A percentile compares a stretch with the other conserved stretches of the same genome.
Evolutionary conservation across 2,797 vertebrate species (phyloP).

Genomic region (Notolepis coatsorum): DNA sequence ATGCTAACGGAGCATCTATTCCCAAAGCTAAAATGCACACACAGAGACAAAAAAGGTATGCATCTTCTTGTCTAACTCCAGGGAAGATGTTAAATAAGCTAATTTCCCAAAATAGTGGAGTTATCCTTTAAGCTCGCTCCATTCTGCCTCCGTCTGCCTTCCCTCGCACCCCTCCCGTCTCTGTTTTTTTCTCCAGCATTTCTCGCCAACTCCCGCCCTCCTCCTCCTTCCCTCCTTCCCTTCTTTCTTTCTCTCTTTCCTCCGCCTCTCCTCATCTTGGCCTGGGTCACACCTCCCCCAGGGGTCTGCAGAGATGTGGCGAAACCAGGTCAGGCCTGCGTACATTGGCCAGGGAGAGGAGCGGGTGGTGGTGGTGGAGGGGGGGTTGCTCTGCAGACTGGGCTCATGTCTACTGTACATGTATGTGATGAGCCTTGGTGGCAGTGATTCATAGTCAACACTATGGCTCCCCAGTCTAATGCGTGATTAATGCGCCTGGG

Average conservation of each 20-base stretch:
- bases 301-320: conserved; percentile 50
- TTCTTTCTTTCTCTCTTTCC: neutral
- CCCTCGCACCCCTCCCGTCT: conserved; percentile 36
- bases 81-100: no score
- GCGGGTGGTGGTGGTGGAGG: neutral
- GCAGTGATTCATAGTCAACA: conserved; percentile 38
- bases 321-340: conserved; percentile 73
- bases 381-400: conserved; percentile 12
- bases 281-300: conserved; percentile 30
- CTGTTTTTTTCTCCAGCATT: conserved; percentile 38
- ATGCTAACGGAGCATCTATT: no score
- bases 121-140: conserved; percentile 38
- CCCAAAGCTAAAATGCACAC: no score
- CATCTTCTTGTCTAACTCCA: no score
- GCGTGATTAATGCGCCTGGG: conserved; percentile 47
- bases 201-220: conserved; percentile 11
- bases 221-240: neutral
- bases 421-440: conserved; percentile 19
- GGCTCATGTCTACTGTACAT: conserved; percentile 9
- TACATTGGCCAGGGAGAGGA: conserved; percentile 42
- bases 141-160: neutral
- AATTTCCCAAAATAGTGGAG: no score
- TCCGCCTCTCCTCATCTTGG: conserved; percentile 23
- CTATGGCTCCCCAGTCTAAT: conserved; percentile 22
- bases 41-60: no score